A percentile compares a stretch with the other conserved stretches of the same genome.
phyloP scores from a whole-genome alignment of 2,888 invertebrate genomes.

The Pheosia tremula region DNA sequence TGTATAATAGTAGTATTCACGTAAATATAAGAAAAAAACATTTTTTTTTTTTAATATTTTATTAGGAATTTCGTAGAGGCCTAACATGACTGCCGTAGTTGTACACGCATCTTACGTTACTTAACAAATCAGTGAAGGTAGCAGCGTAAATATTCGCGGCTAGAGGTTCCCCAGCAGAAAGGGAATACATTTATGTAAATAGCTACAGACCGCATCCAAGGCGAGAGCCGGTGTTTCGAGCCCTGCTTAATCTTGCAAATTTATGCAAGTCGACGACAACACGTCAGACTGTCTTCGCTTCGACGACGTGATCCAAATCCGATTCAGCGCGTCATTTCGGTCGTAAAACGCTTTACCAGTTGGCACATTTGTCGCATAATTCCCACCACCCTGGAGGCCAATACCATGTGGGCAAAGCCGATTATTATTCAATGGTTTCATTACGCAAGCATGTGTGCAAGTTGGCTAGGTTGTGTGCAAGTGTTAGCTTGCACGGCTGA shows the following conservation, averaged over 20 bases:
- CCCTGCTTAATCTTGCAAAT: slow-evolving; percentile 80
- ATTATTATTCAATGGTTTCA: slow-evolving; percentile 71
- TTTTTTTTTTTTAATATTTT: not conserved
- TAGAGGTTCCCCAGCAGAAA: slow-evolving; percentile 42
- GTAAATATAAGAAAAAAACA: too few species aligned
- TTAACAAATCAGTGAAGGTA: slow-evolving; percentile 20
- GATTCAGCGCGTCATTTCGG: slow-evolving; percentile 74
- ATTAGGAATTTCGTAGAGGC: too few species aligned
- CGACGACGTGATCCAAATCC: slow-evolving; percentile 80
- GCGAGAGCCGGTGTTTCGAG: slow-evolving; percentile 46
- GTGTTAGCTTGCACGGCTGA: not conserved
- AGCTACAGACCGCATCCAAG: slow-evolving; percentile 59
- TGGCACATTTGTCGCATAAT: slow-evolving; percentile 80
- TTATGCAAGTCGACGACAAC: slow-evolving; percentile 80
- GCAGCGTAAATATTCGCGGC: slow-evolving; percentile 42
- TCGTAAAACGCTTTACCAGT: slow-evolving; percentile 78
- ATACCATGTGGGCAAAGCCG: slow-evolving; percentile 35
- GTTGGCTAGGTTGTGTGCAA: not conserved
- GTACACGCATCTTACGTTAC: slow-evolving; percentile 7
- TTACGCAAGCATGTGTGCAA: slow-evolving; percentile 40
- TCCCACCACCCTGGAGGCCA: slow-evolving; percentile 63
- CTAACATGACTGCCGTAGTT: too few species aligned
- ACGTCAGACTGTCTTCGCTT: slow-evolving; percentile 78
- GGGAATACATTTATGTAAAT: slow-evolving; percentile 75
- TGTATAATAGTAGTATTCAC: too few species aligned